These are phyloP conservation scores for Platysternon megacephalum DNA, from an alignment of 2,113 vertebrate genomes.

Conservation along the genomic window DNA sequence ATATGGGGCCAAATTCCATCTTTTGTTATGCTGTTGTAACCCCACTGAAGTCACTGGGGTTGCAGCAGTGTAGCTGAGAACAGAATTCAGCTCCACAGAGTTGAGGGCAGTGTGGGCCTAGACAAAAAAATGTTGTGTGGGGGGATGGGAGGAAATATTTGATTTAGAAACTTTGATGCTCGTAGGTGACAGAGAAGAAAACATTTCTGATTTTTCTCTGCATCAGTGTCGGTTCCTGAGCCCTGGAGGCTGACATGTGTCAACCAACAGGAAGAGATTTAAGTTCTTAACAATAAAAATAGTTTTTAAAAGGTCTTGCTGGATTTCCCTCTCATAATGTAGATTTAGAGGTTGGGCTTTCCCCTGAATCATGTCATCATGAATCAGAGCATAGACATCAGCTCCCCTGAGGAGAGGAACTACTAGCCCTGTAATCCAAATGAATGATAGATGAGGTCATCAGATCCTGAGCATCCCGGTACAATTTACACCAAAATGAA, in stretches of 20 bases:
- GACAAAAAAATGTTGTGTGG: background rate
- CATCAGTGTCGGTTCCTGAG: background rate
- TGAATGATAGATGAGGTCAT: background rate
- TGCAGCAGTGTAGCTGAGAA: background rate
- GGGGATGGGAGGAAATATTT: background rate
- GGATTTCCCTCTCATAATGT: background rate
- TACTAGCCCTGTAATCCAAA: background rate
- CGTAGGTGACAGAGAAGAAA: background rate
- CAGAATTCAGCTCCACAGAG: background rate
- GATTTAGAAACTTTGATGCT: background rate
- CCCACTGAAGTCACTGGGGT: background rate
- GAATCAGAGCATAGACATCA: conserved; percentile 9
- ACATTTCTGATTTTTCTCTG: background rate
- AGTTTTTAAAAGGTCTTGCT: background rate
- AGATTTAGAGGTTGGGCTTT: background rate
- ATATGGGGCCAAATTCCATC: background rate
- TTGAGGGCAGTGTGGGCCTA: background rate
- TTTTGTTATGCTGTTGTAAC: background rate
- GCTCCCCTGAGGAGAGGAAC: background rate
- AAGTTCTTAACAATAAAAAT: background rate
- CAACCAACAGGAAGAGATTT: background rate
- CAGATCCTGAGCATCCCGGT: background rate
- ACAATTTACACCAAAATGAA: background rate
- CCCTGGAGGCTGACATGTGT: background rate
- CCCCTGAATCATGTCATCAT: background rate